Base-by-base conservation (phyloP, 2,113 vertebrate genomes). In the Pteropus alecto region DNA sequence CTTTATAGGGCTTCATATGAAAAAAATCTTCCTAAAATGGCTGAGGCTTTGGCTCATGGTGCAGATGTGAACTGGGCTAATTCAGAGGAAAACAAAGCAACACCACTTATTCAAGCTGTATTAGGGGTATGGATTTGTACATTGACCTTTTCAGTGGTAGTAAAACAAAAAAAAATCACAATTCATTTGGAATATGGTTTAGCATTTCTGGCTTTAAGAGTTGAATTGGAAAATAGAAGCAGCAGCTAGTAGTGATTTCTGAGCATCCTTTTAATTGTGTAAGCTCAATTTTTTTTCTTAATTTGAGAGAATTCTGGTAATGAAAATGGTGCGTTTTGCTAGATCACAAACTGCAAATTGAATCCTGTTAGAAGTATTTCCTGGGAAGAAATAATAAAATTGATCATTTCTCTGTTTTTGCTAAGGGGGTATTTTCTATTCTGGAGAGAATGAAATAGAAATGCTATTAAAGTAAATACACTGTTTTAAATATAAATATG, bases 11-110 rank as follows among this genome's bases (percentile, higher is more conserved):
- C 99, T 6, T 99, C 99, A 0, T 99, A 99, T 71, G 98, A 99
- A 96, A 98, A 99, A 98, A 99, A 99, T 94, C 99, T 99, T 96
- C 99, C 99, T 0, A 98, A 99, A 97, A 99, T 99, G 99, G 99
- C 99, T 0, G 99, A 99, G 97, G 99, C 99, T 1, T 98, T 99
- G 97, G 99, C 99, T 70, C 99, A 99, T 0, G 99, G 99, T 70
- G 99, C 99, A 41, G 99, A 99, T 84, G 99, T 99, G 96, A 99
- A 99, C 98, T 99, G 99, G 99, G 99, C 99, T 97, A 99, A 99
- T 13, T 68, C 97, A 0, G 99, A 99, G 35, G 99, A 99, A 63
- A 99, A 99, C 88, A 99, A 99, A 98, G 98, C 98, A 95, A 99
- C 99, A 0, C 99, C 99, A 0, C 99, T 99, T 15, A 99, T 99